phyloP scores from a whole-genome alignment of 2,797 vertebrate genomes.

The Eulemur rubriventer region DNA sequence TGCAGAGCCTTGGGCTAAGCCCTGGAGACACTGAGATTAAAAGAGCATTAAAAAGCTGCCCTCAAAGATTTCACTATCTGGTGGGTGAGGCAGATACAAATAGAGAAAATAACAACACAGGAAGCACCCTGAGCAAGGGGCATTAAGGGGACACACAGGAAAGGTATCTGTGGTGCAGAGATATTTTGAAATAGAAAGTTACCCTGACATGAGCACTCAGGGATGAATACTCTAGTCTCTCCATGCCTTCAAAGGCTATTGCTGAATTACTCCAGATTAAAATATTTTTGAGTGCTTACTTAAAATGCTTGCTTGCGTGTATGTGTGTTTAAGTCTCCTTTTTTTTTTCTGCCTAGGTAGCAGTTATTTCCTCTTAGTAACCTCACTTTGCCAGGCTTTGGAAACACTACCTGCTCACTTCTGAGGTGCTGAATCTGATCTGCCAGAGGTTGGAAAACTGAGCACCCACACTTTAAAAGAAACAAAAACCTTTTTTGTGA shows the following conservation, averaged over 20 bases:
- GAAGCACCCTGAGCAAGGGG: background rate
- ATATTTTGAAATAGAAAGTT: background rate
- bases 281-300: background rate
- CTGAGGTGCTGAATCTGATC: background rate
- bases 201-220: no score
- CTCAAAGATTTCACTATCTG: rapidly evolving
- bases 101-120: background rate
- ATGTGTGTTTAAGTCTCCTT: rapidly evolving
- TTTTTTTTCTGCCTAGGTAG: background rate
- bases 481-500: background rate
- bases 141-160: background rate
- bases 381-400: background rate
- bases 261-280: background rate
- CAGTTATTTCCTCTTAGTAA: background rate
- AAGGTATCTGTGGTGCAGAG: background rate
- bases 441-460: background rate
- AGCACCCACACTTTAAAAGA: background rate
- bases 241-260: background rate
- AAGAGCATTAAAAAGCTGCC: background rate
- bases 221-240: background rate
- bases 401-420: background rate
- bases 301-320: background rate
- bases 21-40: background rate
- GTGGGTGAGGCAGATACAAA: background rate
- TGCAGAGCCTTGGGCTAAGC: background rate